phyloP scores from a whole-genome alignment of 2,888 invertebrate species.

The Drosophila lacicola region DNA sequence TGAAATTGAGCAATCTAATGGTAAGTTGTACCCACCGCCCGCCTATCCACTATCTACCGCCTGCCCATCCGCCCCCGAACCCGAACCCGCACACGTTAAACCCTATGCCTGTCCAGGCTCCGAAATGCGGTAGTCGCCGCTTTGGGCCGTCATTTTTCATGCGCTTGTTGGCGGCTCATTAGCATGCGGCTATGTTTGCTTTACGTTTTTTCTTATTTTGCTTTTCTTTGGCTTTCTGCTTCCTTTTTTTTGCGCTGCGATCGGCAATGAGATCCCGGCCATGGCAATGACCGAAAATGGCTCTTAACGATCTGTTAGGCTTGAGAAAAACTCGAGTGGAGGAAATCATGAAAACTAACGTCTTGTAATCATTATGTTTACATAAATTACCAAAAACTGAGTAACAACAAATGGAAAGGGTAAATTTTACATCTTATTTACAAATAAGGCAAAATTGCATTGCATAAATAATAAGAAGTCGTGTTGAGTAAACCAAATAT shows the following conservation, averaged over 20 bases:
- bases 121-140: conserved; percentile 48
- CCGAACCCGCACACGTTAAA: neutral
- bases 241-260: conserved; percentile 14
- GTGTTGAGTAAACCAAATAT: neutral
- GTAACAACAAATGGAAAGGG: conserved; percentile 1
- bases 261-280: conserved; percentile 35
- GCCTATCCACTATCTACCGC: conserved; percentile 3
- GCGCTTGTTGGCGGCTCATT: conserved; percentile 66
- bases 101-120: conserved; percentile 28
- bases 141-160: conserved; percentile 55
- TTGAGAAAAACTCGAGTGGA: conserved; percentile 33
- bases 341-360: conserved; percentile 31
- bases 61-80: conserved; percentile 1
- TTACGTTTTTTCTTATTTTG: conserved; percentile 41
- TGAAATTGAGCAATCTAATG: conserved; percentile 85
- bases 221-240: conserved; percentile 33
- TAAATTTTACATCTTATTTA: neutral
- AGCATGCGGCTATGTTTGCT: conserved; percentile 65
- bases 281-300: conserved; percentile 79
- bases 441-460: neutral
- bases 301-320: conserved; percentile 35
- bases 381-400: conserved; percentile 16
- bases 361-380: conserved; percentile 20
- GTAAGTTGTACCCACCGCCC: conserved; percentile 74
- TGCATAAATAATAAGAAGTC: no score